Conservation (phyloP, 2,888 invertebrate genomes). For the Melolontha melolontha region DNA sequence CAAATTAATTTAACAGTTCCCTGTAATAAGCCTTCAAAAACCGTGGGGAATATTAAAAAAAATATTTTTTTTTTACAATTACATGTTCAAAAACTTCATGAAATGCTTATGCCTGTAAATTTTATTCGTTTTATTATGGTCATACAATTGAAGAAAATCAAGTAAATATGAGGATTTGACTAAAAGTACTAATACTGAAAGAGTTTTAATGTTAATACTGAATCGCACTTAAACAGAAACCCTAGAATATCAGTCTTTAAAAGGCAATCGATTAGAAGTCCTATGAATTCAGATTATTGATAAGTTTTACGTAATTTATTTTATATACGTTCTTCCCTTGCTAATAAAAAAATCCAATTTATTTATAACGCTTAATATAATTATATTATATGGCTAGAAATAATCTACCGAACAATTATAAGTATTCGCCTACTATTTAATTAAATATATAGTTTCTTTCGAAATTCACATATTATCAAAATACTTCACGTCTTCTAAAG, state of each 20-base stretch:
- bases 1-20: no score
- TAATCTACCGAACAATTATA: slow-evolving; percentile 11
- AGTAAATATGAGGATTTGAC: no score
- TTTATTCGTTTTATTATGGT: no score
- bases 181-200: not conserved
- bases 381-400: slow-evolving; percentile 14
- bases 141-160: no score
- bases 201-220: not conserved
- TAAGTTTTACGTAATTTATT: slow-evolving; percentile 29
- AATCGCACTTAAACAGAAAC: slow-evolving; percentile 24
- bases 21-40: no score
- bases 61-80: no score
- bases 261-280: slow-evolving; percentile 35
- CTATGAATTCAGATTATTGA: slow-evolving; percentile 24
- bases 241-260: slow-evolving; percentile 8
- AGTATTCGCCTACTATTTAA: not conserved
- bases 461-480: no score
- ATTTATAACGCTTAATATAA: slow-evolving; percentile 23
- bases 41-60: no score
- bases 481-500: no score
- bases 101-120: no score
- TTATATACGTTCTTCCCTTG: not conserved
- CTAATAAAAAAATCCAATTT: slow-evolving; percentile 34
- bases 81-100: no score
- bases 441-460: no score